phyloP scores from a whole-genome alignment of 2,888 invertebrate genomes.

The Phlogophora meticulosa region DNA sequence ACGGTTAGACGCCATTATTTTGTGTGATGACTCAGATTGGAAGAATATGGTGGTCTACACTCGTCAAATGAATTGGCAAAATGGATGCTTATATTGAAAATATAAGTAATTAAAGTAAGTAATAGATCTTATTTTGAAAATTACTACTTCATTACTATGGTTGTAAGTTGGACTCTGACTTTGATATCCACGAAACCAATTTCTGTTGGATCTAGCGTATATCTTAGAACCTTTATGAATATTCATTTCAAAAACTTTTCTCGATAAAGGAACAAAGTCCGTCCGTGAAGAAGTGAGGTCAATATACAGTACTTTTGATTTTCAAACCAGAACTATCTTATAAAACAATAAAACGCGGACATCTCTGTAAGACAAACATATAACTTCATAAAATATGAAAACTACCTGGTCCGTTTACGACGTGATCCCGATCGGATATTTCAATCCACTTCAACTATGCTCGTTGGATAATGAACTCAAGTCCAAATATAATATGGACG shows the following conservation, averaged over 20 bases:
- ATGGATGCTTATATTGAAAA: too few species aligned
- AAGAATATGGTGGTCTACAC: not conserved
- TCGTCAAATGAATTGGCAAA: too few species aligned
- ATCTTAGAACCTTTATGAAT: too few species aligned
- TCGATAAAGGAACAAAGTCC: not conserved
- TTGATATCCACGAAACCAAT: too few species aligned
- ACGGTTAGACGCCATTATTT: slow-evolving; percentile 32
- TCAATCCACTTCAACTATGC: slow-evolving; percentile 70
- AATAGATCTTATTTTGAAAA: too few species aligned
- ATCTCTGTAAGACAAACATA: slow-evolving; percentile 59
- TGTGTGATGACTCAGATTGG: not conserved
- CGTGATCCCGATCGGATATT: slow-evolving; percentile 72
- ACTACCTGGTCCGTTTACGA: slow-evolving; percentile 74
- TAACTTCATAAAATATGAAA: slow-evolving; percentile 75
- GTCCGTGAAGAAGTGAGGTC: not conserved
- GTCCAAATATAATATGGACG: slow-evolving; percentile 69
- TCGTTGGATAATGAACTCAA: slow-evolving; percentile 71
- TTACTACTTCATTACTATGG: too few species aligned
- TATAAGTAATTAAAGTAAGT: too few species aligned
- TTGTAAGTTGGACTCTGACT: too few species aligned
- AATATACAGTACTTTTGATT: not conserved
- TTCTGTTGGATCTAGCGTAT: too few species aligned
- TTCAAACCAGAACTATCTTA: slow-evolving; percentile 22
- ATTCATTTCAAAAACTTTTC: slow-evolving; percentile 1
- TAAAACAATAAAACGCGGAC: slow-evolving; percentile 60